Conservation (phyloP, 1,140 invertebrate genomes). For the Limonius californicus region DNA sequence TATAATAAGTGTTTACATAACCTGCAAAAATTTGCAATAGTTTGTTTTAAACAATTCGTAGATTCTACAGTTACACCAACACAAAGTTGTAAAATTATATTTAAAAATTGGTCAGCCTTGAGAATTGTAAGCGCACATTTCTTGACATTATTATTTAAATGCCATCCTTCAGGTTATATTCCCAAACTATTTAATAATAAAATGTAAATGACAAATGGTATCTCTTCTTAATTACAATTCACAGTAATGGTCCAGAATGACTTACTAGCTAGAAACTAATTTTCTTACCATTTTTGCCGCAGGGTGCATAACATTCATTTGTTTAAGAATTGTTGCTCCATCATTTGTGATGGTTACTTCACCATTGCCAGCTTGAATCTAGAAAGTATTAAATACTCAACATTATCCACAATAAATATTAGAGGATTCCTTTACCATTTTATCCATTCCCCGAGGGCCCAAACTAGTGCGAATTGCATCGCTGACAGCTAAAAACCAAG, state of each 20-base stretch:
- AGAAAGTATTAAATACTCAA: constrained; percentile 29
- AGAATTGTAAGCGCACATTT: too few species aligned
- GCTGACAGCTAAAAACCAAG: constrained; percentile 89
- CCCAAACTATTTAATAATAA: too few species aligned
- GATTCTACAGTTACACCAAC: too few species aligned
- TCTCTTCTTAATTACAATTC: too few species aligned
- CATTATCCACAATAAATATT: not conserved
- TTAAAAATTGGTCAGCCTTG: too few species aligned
- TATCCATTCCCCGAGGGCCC: constrained; percentile 99
- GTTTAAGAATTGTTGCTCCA: constrained; percentile 98
- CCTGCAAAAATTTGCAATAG: too few species aligned
- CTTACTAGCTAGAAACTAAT: not conserved
- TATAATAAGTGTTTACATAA: too few species aligned
- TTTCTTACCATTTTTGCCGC: constrained; percentile 94
- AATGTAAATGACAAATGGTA: too few species aligned
- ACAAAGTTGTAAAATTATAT: not conserved
- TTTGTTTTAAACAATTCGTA: too few species aligned
- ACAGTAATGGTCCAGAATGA: too few species aligned
- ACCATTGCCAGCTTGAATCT: constrained; percentile 94
- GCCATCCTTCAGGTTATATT: too few species aligned
- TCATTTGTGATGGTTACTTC: constrained; percentile 99
- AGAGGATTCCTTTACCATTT: constrained; percentile 91
- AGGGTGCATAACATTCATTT: constrained; percentile 98
- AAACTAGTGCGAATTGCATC: constrained; percentile 98
- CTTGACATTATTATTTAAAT: too few species aligned